Percentiles rank a stretch among this genome's conserved stretches.
Conservation (phyloP, 2,888 invertebrate genomes). For the Didymodactylos carnosus region DNA sequence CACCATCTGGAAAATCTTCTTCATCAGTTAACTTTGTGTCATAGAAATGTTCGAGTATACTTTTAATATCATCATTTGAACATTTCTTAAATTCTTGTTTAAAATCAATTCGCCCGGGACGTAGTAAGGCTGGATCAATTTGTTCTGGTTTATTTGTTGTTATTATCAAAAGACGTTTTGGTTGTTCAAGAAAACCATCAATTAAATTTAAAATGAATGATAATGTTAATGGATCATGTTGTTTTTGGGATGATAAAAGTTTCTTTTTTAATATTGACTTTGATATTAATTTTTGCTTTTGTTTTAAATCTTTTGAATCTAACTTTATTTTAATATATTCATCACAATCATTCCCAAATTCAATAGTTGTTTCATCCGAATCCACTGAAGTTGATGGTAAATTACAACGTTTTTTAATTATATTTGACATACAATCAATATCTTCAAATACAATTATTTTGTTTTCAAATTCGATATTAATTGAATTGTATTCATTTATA, state of each 20-base stretch:
- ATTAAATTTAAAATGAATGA: neutral
- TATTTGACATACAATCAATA: neutral
- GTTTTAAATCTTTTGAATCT: too few species aligned
- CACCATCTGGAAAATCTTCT: too few species aligned
- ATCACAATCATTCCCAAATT: too few species aligned
- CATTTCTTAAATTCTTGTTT: neutral
- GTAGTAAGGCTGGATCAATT: neutral
- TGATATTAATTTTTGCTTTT: too few species aligned
- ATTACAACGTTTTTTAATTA: neutral
- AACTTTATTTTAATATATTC: too few species aligned
- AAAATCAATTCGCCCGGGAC: neutral
- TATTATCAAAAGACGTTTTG: neutral
- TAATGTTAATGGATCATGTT: neutral
- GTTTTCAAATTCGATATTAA: neutral
- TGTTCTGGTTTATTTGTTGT: neutral
- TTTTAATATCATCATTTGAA: neutral
- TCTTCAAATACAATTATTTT: neutral
- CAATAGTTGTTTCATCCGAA: neutral
- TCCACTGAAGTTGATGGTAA: too few species aligned
- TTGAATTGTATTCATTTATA: neutral
- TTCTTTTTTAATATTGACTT: too few species aligned
- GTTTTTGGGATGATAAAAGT: too few species aligned
- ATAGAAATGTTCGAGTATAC: neutral
- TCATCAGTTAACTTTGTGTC: too few species aligned
- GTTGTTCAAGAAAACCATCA: neutral